These are phyloP conservation scores for Agrilus biguttatus DNA, from an alignment of 2,888 invertebrate species.

Conservation along the genomic window DNA sequence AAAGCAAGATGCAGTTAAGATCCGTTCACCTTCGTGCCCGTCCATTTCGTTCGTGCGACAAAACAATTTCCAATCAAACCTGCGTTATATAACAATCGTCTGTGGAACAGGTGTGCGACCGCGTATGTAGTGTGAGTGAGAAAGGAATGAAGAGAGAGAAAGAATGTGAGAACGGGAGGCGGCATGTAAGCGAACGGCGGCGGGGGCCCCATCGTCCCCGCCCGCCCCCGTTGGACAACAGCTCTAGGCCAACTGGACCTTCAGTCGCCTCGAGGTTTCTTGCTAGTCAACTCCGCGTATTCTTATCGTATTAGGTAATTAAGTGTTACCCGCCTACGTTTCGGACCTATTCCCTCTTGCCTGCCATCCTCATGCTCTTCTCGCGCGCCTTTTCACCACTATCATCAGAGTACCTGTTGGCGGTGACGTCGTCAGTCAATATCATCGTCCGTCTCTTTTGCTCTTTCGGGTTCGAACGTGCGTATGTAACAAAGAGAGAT, in stretches of 20 bases:
- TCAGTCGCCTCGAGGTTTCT: conserved; percentile 30
- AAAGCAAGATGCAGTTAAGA: no score
- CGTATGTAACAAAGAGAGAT: conserved; percentile 11
- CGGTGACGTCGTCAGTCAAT: conserved; percentile 1
- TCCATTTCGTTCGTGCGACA: no score
- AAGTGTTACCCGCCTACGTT: not conserved
- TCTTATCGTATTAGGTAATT: conserved; percentile 3
- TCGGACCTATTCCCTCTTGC: not conserved
- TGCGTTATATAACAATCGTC: no score
- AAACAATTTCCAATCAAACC: no score
- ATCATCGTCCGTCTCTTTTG: not conserved
- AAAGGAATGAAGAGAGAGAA: no score
- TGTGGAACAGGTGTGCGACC: no score
- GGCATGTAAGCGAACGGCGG: conserved; percentile 20
- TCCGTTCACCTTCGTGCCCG: no score
- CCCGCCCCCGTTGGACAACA: conserved; percentile 24
- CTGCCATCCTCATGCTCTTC: not conserved
- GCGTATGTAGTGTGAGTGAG: no score
- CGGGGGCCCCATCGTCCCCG: conserved; percentile 14
- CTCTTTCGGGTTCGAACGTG: conserved; percentile 5
- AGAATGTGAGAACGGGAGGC: conserved; percentile 13
- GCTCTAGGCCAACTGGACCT: conserved; percentile 28
- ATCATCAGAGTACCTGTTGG: not conserved
- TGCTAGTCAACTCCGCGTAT: conserved; percentile 23
- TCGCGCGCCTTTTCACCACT: not conserved